Evolutionary conservation across 1,140 invertebrate genomes (phyloP), one percentile per base, ranked within the genome.

Genomic region (Drosophila littoralis): DNA sequence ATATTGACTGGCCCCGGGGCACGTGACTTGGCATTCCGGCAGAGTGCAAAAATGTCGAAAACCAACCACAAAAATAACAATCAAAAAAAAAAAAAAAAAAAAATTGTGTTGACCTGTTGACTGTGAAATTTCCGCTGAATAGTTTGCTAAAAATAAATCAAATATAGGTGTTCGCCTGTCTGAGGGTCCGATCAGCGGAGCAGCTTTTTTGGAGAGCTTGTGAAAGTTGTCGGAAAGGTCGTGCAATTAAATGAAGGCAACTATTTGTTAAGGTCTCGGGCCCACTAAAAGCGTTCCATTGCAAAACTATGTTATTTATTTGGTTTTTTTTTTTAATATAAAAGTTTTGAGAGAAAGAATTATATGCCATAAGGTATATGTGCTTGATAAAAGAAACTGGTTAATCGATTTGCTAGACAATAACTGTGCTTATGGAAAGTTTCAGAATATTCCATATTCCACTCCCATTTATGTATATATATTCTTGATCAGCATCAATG

Each of bases 1-100:
- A 59, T 74, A 75, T 75, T 55, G 46, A 69, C 54, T 52, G 50
- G 52, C 79, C 68, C 45, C 78, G 60, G 43, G 79, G 83, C 83
- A 88, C 83, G 83, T 86, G 83, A 86, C 76, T 88, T 67, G 79
- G 55, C 76, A 57, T 51, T 83, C 78, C 65, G 61, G 61, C 60
- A 76, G 73, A 73, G 48, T 82, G 70, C 63, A 78, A 81, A 72
- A 72, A 70, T 59, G 40, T 58, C 55, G 32, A 59, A 59, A 46
- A 59, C n/a, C 13, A 46, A 57, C 64, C 32, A 32, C 45, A 58
- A 63, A 7, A 46, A 46, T 7, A 63, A 60, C 32, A 59, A 60
- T 38, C 15, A 22, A 15, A 65, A 43, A 28, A 22, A 52, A 61
- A 65, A 43, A 28, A 22, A 52, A 61, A 51, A 28, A 42, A 54